A percentile compares a stretch with the other conserved stretches of the same genome.
These are phyloP conservation scores for Drosophila chauvacae DNA, from an alignment of 1,140 invertebrate species.

Conservation along the genomic window DNA sequence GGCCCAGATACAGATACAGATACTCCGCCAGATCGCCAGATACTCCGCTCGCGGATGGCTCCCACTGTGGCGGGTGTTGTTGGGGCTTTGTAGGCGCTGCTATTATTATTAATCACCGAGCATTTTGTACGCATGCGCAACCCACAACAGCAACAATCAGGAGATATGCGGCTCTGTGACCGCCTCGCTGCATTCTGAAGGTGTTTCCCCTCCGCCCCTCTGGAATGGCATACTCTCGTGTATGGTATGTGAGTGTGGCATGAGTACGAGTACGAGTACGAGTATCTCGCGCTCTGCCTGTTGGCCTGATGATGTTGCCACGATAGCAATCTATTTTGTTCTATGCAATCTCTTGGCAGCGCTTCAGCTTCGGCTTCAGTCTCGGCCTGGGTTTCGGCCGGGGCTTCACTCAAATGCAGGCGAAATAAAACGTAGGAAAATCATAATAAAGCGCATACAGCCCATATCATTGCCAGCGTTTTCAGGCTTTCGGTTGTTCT, in stretches of 20 bases:
- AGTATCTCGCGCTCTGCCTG: conserved; percentile 46
- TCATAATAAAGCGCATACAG: conserved; percentile 62
- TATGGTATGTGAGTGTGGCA: conserved; percentile 25
- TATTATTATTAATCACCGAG: conserved; percentile 84
- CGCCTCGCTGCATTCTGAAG: conserved; percentile 81
- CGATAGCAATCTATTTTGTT: conserved; percentile 84
- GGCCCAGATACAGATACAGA: conserved; percentile 16
- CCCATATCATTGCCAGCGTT: conserved; percentile 70
- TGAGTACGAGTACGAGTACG: conserved; percentile 39
- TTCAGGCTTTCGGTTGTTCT: conserved; percentile 34
- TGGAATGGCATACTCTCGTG: conserved; percentile 14
- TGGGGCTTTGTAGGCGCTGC: conserved; percentile 67
- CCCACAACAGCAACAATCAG: conserved; percentile 61
- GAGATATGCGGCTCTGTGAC: conserved; percentile 67
- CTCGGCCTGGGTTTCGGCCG: not conserved
- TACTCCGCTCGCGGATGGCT: conserved; percentile 10
- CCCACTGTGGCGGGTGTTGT: conserved; percentile 50
- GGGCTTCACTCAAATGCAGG: conserved; percentile 39
- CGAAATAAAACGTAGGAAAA: conserved; percentile 46
- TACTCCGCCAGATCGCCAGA: conserved; percentile 22
- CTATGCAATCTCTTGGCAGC: conserved; percentile 67
- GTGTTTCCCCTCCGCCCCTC: conserved; percentile 56
- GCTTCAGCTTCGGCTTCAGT: conserved; percentile 23
- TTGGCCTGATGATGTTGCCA: conserved; percentile 81
- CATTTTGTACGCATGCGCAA: conserved; percentile 82